These are phyloP conservation scores for Ylistrum balloti DNA, from an alignment of 1,140 invertebrate species.

Conservation along the genomic window DNA sequence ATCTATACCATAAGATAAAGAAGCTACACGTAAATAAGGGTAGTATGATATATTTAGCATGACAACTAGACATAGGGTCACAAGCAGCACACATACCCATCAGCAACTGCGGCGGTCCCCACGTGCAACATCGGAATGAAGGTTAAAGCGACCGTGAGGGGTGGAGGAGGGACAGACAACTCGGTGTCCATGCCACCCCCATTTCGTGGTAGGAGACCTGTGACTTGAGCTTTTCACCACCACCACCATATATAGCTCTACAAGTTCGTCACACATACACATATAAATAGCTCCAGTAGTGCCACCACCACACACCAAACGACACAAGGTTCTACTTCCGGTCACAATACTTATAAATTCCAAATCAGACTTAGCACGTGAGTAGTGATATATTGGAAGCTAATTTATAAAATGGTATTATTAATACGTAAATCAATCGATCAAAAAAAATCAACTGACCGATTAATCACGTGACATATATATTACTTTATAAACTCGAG, in stretches of 20 bases:
- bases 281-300: not conserved
- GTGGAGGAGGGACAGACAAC: slow-evolving; percentile 3
- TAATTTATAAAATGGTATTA: not conserved
- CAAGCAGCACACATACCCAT: slow-evolving; percentile 24
- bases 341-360: not conserved
- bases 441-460: not conserved
- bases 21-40: not conserved
- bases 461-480: not conserved
- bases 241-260: slow-evolving; percentile 17
- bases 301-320: not conserved
- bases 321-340: not conserved
- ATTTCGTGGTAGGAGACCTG: not conserved
- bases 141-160: slow-evolving; percentile 36
- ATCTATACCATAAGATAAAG: not conserved
- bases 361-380: not conserved
- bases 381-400: not conserved
- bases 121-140: slow-evolving; percentile 30
- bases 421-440: not conserved
- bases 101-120: not conserved
- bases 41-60: not conserved
- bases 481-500: not conserved
- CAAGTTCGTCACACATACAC: not conserved
- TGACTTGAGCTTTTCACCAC: not conserved
- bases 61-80: not conserved
- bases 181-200: not conserved